These are phyloP conservation scores for Dione vanillae DNA, from an alignment of 2,888 invertebrate species.

Conservation along the genomic window DNA sequence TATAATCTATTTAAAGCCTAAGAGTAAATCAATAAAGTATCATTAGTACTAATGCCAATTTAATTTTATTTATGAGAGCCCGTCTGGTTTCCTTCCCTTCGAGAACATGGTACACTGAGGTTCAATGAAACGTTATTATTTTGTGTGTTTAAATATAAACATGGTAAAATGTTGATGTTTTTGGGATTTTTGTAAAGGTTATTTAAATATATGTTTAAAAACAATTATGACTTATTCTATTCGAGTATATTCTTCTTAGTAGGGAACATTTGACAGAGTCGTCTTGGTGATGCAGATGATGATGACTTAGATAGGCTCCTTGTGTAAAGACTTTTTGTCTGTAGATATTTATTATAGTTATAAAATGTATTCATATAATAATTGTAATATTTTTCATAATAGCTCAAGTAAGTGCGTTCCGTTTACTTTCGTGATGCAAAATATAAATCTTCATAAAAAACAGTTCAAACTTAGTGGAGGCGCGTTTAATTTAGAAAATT, in stretches of 20 bases:
- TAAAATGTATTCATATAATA: too few species aligned
- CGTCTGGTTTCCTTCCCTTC: conserved; percentile 23
- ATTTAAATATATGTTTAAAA: too few species aligned
- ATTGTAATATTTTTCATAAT: too few species aligned
- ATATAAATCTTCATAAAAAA: conserved; percentile 10
- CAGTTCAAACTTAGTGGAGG: not conserved
- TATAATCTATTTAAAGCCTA: conserved; percentile 23
- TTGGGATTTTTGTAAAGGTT: too few species aligned
- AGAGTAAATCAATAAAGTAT: conserved; percentile 26
- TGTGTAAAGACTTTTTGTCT: too few species aligned
- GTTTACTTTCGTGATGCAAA: not conserved
- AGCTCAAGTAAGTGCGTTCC: too few species aligned
- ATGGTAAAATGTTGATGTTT: not conserved
- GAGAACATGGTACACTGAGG: not conserved
- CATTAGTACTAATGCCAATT: conserved; percentile 25
- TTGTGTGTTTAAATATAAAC: not conserved
- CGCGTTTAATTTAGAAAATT: conserved; percentile 42
- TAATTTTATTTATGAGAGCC: conserved; percentile 23
- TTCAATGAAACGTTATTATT: conserved; percentile 1
- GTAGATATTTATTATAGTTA: too few species aligned
- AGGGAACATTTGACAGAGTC: too few species aligned
- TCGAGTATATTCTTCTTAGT: too few species aligned
- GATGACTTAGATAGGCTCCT: too few species aligned
- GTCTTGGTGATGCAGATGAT: too few species aligned
- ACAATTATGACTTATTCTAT: too few species aligned